These are phyloP conservation scores for Grus americana DNA, from an alignment of 2,113 vertebrate species.

Conservation along the genomic window DNA sequence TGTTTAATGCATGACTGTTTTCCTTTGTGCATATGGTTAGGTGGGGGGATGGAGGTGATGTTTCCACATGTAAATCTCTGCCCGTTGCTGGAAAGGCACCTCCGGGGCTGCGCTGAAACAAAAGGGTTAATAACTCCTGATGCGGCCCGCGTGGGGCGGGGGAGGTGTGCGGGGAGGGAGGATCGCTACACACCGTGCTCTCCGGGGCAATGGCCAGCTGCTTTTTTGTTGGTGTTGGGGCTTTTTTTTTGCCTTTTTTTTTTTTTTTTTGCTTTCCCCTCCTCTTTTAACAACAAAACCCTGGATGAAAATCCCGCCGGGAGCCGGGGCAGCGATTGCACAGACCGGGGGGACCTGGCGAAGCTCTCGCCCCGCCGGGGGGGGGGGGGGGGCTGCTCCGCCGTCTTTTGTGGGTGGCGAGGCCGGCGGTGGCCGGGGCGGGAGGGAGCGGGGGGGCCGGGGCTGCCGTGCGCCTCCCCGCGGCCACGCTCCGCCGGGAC, in stretches of 20 bases:
- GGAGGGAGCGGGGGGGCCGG: too few relatives aligned
- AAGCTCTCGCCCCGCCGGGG: too few relatives aligned
- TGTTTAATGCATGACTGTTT: slow-evolving; percentile 92
- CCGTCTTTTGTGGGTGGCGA: neutral
- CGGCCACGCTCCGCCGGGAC: neutral
- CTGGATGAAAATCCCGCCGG: neutral
- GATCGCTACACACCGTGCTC: neutral
- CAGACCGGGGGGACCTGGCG: neutral
- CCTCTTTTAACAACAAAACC: neutral
- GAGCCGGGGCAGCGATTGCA: neutral
- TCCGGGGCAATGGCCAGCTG: slow-evolving; percentile 23
- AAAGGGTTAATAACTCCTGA: slow-evolving; percentile 78
- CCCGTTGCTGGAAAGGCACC: slow-evolving; percentile 61
- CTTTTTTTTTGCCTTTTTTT: neutral
- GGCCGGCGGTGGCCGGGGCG: too few relatives aligned
- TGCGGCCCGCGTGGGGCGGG: slow-evolving; percentile 55
- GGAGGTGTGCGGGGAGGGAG: slow-evolving; percentile 48
- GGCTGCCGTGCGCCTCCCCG: neutral
- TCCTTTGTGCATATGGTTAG: slow-evolving; percentile 88
- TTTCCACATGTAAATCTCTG: slow-evolving; percentile 73
- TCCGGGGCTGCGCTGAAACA: slow-evolving; percentile 72
- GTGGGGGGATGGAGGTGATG: slow-evolving; percentile 80
- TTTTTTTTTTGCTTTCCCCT: too few relatives aligned
- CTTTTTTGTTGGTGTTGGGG: slow-evolving; percentile 12
- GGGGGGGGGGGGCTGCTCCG: neutral